Conservation (phyloP, 2,113 vertebrate genomes). For the Alligator sinensis region DNA sequence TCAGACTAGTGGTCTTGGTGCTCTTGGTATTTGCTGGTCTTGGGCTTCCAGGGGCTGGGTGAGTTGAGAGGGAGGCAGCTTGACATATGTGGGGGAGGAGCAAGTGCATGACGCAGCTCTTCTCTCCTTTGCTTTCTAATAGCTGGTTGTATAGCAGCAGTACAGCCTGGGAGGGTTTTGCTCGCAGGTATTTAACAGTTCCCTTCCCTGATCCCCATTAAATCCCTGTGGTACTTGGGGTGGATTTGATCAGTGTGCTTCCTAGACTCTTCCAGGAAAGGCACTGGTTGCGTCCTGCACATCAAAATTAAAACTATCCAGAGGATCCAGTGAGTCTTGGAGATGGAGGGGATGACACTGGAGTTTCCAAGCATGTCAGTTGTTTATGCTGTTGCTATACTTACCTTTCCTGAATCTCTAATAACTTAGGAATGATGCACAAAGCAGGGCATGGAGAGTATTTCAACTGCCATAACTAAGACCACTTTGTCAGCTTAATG, state of each 20-base stretch:
- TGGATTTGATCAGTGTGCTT: background rate
- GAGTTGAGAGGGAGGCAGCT: background rate
- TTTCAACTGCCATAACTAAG: background rate
- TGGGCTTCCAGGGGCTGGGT: background rate
- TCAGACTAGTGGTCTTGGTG: background rate
- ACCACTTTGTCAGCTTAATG: background rate
- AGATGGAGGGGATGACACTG: background rate
- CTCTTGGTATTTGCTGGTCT: background rate
- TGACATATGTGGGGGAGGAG: background rate
- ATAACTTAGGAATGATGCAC: constrained; percentile 35
- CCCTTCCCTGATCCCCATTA: background rate
- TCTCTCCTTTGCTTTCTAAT: background rate
- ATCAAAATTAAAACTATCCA: constrained; percentile 11
- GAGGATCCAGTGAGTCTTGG: constrained; percentile 18
- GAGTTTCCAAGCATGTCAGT: background rate
- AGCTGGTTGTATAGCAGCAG: background rate
- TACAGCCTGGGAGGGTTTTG: background rate
- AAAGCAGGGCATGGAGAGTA: constrained; percentile 35
- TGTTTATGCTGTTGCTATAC: constrained; percentile 53
- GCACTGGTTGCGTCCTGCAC: background rate
- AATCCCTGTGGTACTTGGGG: background rate
- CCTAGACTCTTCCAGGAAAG: background rate
- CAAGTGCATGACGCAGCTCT: background rate
- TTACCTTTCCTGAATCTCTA: constrained; percentile 20
- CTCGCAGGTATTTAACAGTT: rapidly evolving